These are phyloP conservation scores for Ectropis crepuscularia DNA, from an alignment of 2,888 invertebrate genomes.

Conservation along the genomic window DNA sequence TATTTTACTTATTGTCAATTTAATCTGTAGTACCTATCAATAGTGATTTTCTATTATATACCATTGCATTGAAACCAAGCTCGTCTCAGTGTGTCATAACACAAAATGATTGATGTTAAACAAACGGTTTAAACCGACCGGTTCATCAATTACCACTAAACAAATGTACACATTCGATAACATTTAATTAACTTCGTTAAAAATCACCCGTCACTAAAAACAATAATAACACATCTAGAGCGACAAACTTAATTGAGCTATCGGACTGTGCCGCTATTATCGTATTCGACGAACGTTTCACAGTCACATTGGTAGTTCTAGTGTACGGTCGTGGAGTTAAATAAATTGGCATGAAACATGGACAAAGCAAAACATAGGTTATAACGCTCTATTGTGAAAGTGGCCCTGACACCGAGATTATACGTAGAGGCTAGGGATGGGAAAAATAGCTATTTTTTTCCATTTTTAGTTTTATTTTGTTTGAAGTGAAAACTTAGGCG, in stretches of 20 bases:
- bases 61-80: no score
- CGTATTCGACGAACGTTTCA: no score
- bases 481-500: no score
- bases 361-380: slow-evolving; percentile 4
- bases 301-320: no score
- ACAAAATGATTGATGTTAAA: neutral
- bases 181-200: slow-evolving; percentile 18
- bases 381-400: slow-evolving; percentile 21
- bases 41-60: no score
- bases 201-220: slow-evolving; percentile 10
- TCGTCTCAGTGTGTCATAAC: no score
- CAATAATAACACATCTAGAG: slow-evolving; percentile 3
- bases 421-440: slow-evolving; percentile 11
- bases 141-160: neutral
- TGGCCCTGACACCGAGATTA: slow-evolving; percentile 29
- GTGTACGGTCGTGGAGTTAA: neutral
- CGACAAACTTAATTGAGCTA: no score
- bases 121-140: neutral
- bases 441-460: neutral
- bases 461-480: no score
- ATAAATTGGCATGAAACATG: neutral
- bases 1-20: no score
- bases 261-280: no score
- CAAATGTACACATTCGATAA: slow-evolving; percentile 1
- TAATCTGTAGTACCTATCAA: no score